phyloP scores from a whole-genome alignment of 1,140 invertebrate species.

The Drosophila bipectinata region DNA sequence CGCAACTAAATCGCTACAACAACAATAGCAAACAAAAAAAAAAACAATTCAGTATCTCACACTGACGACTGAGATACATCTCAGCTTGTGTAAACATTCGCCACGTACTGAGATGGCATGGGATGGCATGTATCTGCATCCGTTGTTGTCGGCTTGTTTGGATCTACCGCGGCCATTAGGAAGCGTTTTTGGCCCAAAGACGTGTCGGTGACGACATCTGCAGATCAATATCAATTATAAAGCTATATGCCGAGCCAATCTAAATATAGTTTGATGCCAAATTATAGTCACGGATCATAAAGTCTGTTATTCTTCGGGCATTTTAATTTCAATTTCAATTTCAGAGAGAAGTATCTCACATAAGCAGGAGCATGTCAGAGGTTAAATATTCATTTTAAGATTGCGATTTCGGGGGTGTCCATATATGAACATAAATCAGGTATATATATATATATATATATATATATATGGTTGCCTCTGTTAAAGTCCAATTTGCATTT shows the following conservation, averaged over 20 bases:
- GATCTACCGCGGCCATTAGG: constrained; percentile 54
- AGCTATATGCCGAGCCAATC: constrained; percentile 8
- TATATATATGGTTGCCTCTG: constrained; percentile 3
- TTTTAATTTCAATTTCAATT: constrained; percentile 43
- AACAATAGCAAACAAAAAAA: constrained; percentile 20
- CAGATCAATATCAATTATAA: constrained; percentile 27
- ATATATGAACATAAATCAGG: background rate
- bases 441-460: constrained; percentile 8
- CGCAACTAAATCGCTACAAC: constrained; percentile 15
- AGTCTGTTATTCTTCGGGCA: constrained; percentile 49
- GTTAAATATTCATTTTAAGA: constrained; percentile 44
- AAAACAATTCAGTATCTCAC: constrained; percentile 8
- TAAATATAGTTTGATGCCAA: constrained; percentile 52
- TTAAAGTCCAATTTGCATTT: constrained; percentile 52
- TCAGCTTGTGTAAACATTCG: constrained; percentile 10
- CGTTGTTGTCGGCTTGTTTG: constrained; percentile 34
- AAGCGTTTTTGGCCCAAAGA: constrained; percentile 62
- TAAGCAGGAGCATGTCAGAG: constrained; percentile 39
- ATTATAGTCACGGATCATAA: constrained; percentile 71
- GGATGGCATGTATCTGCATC: constrained; percentile 14
- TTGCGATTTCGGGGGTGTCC: constrained; percentile 47
- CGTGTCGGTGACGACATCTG: constrained; percentile 55
- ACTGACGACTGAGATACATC: background rate
- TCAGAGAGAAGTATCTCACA: constrained; percentile 21
- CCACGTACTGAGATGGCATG: background rate